A percentile compares a stretch with the other conserved stretches of the same genome.
These are phyloP conservation scores for Arothron firmamentum DNA, from an alignment of 2,113 vertebrate genomes.

Conservation along the genomic window DNA sequence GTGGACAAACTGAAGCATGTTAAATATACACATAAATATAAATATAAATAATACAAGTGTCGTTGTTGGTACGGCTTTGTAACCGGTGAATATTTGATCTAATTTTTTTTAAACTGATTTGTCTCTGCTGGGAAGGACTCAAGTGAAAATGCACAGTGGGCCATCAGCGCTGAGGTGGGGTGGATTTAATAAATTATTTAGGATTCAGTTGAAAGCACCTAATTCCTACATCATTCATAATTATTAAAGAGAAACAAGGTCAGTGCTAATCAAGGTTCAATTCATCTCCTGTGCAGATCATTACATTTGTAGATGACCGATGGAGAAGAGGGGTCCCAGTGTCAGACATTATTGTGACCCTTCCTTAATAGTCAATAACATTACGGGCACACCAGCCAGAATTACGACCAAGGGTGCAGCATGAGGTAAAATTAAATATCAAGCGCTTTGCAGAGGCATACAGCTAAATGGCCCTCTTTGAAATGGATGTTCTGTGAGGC, in stretches of 20 bases:
- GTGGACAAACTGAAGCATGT: no score
- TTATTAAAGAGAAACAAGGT: constrained; percentile 64
- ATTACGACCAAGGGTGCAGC: constrained; percentile 32
- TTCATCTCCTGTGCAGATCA: constrained; percentile 30
- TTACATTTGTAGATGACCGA: constrained; percentile 50
- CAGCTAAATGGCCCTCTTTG: constrained; percentile 8
- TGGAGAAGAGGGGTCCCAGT: constrained; percentile 21
- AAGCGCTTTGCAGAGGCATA: not conserved
- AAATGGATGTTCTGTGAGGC: not conserved
- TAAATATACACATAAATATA: no score
- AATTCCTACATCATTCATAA: constrained; percentile 64
- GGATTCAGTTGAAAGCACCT: constrained; percentile 55
- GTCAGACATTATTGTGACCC: constrained; percentile 40
- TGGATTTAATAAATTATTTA: constrained; percentile 65
- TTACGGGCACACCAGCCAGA: constrained; percentile 37
- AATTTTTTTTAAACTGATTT: constrained; percentile 2
- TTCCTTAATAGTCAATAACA: constrained; percentile 42
- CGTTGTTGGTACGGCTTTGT: no score
- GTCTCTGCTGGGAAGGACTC: not conserved
- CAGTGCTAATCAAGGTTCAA: constrained; percentile 60
- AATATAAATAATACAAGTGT: no score
- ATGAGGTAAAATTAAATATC: not conserved
- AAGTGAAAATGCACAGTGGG: constrained; percentile 16
- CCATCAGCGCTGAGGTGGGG: not conserved
- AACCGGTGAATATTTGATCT: no score